Conservation (phyloP, 2,888 invertebrate species). For the Apotomis betuletana region DNA sequence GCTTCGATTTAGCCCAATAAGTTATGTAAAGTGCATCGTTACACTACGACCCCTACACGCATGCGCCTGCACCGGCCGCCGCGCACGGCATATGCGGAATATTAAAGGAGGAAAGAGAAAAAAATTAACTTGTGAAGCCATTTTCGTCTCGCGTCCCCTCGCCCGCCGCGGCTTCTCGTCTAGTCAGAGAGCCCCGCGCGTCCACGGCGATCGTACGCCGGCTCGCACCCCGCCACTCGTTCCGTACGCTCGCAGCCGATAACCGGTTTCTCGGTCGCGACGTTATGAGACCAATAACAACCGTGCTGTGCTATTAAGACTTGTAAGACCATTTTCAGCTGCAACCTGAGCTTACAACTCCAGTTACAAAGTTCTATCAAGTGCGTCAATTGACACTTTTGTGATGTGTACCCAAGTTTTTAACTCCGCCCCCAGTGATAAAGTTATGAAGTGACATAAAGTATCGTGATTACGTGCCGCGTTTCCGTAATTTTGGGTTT, state of each 20-base stretch:
- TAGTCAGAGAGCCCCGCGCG: constrained; percentile 74
- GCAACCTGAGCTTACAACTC: constrained; percentile 49
- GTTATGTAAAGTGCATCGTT: constrained; percentile 83
- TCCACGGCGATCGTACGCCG: constrained; percentile 65
- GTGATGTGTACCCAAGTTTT: constrained; percentile 68
- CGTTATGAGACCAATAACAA: constrained; percentile 67
- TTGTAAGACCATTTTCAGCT: constrained; percentile 54
- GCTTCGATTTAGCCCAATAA: constrained; percentile 81
- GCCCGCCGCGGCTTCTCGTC: constrained; percentile 68
- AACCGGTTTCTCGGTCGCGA: constrained; percentile 66
- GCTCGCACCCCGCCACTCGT: constrained; percentile 37
- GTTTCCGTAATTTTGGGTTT: constrained; percentile 53
- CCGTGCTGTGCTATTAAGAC: constrained; percentile 68
- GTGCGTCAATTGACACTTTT: constrained; percentile 50
- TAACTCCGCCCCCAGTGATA: constrained; percentile 51
- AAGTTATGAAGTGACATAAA: constrained; percentile 61
- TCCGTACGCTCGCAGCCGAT: constrained; percentile 44
- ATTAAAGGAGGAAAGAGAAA: constrained; percentile 84
- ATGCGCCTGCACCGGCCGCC: constrained; percentile 78
- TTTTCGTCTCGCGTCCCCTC: constrained; percentile 82
- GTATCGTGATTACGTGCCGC: constrained; percentile 60
- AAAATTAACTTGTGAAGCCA: constrained; percentile 84
- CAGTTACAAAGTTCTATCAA: constrained; percentile 42
- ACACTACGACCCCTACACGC: constrained; percentile 81
- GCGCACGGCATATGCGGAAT: constrained; percentile 83